Evolutionary conservation across 2,113 vertebrate species (phyloP).

Genomic region (Campylomormyrus tamandua): DNA sequence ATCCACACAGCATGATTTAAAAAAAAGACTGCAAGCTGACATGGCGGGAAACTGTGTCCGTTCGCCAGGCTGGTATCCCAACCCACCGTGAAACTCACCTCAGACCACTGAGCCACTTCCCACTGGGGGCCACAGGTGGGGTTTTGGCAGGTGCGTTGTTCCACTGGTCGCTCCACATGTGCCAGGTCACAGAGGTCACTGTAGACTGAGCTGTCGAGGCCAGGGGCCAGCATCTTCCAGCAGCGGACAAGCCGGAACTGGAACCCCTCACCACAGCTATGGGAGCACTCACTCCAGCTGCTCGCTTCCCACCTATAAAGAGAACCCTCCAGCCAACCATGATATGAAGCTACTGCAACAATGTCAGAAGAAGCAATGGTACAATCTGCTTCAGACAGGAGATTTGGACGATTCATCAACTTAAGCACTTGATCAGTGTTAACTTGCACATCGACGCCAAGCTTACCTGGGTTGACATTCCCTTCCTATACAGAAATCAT

Average conservation of each 20-base stretch:
- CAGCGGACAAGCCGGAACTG: slow-evolving; percentile 91
- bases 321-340: not conserved
- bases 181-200: slow-evolving; percentile 84
- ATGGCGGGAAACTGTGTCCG: not conserved
- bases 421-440: not conserved
- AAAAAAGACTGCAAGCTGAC: not conserved
- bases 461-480: slow-evolving; percentile 89
- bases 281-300: slow-evolving; percentile 95
- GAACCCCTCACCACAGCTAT: slow-evolving; percentile 86
- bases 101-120: slow-evolving; percentile 94
- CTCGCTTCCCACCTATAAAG: slow-evolving; percentile 85
- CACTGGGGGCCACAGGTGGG: slow-evolving; percentile 90
- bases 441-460: not conserved
- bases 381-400: not conserved
- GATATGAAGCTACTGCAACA: not conserved
- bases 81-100: slow-evolving; percentile 57
- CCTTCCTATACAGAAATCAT: slow-evolving; percentile 90
- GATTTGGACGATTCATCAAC: not conserved
- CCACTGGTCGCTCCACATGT: slow-evolving; percentile 76
- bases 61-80: too few species aligned
- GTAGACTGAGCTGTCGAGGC: slow-evolving; percentile 95
- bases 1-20: not conserved
- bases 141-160: slow-evolving; percentile 82
- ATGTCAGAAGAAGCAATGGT: not conserved
- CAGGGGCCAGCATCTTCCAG: slow-evolving; percentile 96